Percentiles rank a stretch among this genome's conserved stretches.
Conservation (phyloP, 1,140 invertebrate species). For the Megalonaias nervosa region DNA sequence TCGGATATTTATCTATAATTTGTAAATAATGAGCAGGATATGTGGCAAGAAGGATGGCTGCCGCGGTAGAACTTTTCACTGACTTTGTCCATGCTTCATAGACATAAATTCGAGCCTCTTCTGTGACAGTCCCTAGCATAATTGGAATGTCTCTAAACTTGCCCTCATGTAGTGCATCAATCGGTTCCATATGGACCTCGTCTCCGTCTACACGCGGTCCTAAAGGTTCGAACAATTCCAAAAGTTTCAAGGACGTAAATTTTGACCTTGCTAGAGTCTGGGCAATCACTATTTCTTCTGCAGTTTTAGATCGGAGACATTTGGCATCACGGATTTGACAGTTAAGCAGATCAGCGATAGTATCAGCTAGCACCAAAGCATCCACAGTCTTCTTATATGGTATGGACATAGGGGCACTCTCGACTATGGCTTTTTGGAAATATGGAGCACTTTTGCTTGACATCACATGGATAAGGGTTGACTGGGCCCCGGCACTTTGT, state of each 20-base stretch:
- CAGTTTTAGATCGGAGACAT: slow-evolving; percentile 12
- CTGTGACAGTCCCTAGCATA: slow-evolving; percentile 41
- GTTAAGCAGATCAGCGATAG: slow-evolving; percentile 5
- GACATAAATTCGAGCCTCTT: slow-evolving; percentile 47
- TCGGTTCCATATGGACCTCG: slow-evolving; percentile 19
- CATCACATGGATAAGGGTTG: slow-evolving; percentile 43
- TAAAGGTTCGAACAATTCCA: slow-evolving; percentile 49
- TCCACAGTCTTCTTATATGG: slow-evolving; percentile 44
- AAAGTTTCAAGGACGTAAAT: slow-evolving; percentile 38
- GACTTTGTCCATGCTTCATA: slow-evolving; percentile 42
- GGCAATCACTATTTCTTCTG: slow-evolving; percentile 20
- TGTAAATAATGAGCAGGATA: slow-evolving; percentile 12
- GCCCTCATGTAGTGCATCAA: slow-evolving; percentile 26
- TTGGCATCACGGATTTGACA: background rate
- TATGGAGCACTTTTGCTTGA: slow-evolving; percentile 19
- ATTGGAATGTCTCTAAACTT: slow-evolving; percentile 41
- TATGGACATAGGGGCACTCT: slow-evolving; percentile 47
- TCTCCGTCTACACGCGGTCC: slow-evolving; percentile 46
- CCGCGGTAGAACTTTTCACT: slow-evolving; percentile 4
- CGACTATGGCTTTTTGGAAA: slow-evolving; percentile 42
- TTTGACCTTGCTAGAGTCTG: slow-evolving; percentile 22
- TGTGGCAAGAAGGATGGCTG: background rate
- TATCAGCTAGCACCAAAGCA: slow-evolving; percentile 30
- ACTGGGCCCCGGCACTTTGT: slow-evolving; percentile 57
- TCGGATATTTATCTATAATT: slow-evolving; percentile 37